Conservation (phyloP, 2,888 invertebrate genomes). For the Drosophila nr. perissopoda region DNA sequence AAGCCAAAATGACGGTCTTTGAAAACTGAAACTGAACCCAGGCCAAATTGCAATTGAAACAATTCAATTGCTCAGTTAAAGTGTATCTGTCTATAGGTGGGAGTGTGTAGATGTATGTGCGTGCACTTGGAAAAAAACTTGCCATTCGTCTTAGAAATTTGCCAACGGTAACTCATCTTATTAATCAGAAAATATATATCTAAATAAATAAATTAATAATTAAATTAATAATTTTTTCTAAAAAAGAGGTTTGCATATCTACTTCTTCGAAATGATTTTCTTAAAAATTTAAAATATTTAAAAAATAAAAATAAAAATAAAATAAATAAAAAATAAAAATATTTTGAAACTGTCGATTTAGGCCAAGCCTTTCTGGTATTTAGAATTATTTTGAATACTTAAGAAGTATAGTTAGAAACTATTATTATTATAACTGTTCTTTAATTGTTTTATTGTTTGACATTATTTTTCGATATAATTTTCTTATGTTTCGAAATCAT, state of each 20-base stretch:
- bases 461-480: neutral
- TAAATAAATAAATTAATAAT: too few species aligned
- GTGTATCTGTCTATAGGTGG: constrained; percentile 12
- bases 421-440: neutral
- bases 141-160: neutral
- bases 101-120: constrained; percentile 9
- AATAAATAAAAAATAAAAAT: neutral
- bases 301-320: too few species aligned
- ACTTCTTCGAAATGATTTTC: too few species aligned
- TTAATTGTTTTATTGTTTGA: too few species aligned
- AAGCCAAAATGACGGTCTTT: constrained; percentile 18
- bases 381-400: neutral
- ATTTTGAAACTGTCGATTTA: neutral
- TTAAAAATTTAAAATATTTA: neutral
- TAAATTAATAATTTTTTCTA: too few species aligned
- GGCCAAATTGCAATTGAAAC: constrained; percentile 71
- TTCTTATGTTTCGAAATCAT: neutral
- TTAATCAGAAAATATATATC: neutral
- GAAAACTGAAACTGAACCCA: constrained; percentile 35
- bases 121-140: neutral
- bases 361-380: neutral
- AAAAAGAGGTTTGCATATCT: too few species aligned
- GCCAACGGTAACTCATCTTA: neutral
- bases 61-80: constrained; percentile 68
- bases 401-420: neutral